Base-by-base conservation (phyloP, 1,140 invertebrate genomes). In the Drosophila bocqueti region DNA sequence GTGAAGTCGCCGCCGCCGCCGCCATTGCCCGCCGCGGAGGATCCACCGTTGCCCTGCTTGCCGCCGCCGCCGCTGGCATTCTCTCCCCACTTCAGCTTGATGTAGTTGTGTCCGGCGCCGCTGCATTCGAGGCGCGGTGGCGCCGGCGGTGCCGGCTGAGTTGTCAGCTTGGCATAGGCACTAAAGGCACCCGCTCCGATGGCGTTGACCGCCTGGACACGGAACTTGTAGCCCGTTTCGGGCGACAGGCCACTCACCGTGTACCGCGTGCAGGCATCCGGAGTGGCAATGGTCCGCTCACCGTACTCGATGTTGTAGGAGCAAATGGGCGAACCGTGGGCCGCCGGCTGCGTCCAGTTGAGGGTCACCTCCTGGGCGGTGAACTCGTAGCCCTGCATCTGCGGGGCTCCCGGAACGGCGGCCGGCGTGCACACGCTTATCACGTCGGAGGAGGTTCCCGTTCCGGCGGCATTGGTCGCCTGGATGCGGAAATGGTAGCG, bases 11-110 rank as follows among this genome's bases (percentile, higher is more conserved):
- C 83, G 73, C 47, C 24, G 13, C 31, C 49, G 8, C 52, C 52
- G 8, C 52, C 52, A 24, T 54, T 54, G 34, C 52, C 31, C 40
- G 10, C 18, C n/a, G 47, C 21, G 9, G n/a, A 15, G 26, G 46
- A 38, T 3, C 42, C 11, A 6, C 36, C 31, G 95, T 96, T 77
- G 94, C 94, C 15, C 94, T 8, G 29, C 67, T 73, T 72, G 54
- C 73, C 46, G 16, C 34, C 46, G 16, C 34, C 13, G 54, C 73
- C 46, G 16, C 34, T 8, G 24, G 29, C n/a, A 0, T 47, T 50
- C 36, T 96, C 96, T 18, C 95, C 95, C 97, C 97, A 98, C 92
- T 97, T 97, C 21, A 98, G 94, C 89, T 97, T 97, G 54, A 98
- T 94, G 93, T 95, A 96, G 93, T 97, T 97, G 93, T 97, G 96